phyloP scores from a whole-genome alignment of 2,797 vertebrate species.

The Calcarius lapponicus region DNA sequence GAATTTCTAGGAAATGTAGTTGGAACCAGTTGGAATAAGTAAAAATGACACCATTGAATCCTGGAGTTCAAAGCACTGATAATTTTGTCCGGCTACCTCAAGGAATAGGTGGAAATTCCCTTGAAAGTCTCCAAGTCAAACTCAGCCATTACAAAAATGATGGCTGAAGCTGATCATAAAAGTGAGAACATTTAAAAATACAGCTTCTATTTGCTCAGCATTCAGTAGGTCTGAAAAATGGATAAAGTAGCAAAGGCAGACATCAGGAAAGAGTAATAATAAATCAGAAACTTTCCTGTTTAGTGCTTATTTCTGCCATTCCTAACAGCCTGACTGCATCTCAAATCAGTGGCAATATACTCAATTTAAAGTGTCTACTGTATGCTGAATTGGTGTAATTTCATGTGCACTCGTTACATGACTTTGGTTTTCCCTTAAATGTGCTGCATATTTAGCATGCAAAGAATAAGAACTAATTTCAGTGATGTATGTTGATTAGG shows the following conservation, averaged over 20 bases:
- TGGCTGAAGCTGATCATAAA: neutral
- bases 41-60: neutral
- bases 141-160: neutral
- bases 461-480: constrained; percentile 54
- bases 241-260: neutral
- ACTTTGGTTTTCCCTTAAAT: constrained; percentile 23
- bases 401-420: neutral
- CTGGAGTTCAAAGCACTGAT: neutral
- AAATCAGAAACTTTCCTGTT: neutral
- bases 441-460: neutral
- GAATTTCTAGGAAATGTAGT: neutral
- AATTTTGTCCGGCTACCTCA: neutral
- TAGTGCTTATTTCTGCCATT: neutral
- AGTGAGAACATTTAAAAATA: neutral
- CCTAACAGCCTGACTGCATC: neutral
- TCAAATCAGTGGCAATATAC: neutral
- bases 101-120: neutral
- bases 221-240: neutral
- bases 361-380: neutral
- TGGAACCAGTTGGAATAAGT: neutral
- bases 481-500: constrained; percentile 33
- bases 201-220: neutral
- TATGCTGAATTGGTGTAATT: constrained; percentile 2
- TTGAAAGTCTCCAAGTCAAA: neutral
- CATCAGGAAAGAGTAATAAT: neutral